Percentiles rank a stretch among this genome's conserved stretches.
phyloP scores from a whole-genome alignment of 2,888 invertebrate genomes.

The Parnassius apollo region DNA sequence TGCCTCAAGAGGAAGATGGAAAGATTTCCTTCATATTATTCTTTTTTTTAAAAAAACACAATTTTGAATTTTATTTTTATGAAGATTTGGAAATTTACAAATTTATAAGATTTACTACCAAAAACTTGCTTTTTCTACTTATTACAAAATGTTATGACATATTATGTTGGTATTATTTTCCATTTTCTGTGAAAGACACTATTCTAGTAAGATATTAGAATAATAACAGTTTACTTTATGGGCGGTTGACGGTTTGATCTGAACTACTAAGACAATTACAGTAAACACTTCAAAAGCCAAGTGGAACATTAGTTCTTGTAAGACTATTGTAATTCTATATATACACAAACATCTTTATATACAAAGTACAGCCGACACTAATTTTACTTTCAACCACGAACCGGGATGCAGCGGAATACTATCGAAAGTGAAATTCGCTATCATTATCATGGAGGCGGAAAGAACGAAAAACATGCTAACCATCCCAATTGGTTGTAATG shows the following conservation, averaged over 20 bases:
- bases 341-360: background rate
- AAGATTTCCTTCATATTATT: too few species aligned
- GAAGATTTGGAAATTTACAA: background rate
- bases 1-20: too few species aligned
- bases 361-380: constrained; percentile 41
- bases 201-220: constrained; percentile 2
- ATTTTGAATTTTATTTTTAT: too few species aligned
- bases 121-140: background rate
- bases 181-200: constrained; percentile 7
- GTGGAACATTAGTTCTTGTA: background rate
- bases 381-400: constrained; percentile 33
- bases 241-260: constrained; percentile 2
- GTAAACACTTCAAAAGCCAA: background rate
- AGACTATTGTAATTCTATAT: background rate
- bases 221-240: constrained; percentile 19
- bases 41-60: too few species aligned
- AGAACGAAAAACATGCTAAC: constrained; percentile 34
- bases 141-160: background rate
- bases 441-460: constrained; percentile 40
- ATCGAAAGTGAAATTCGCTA: constrained; percentile 51
- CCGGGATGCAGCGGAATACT: constrained; percentile 10
- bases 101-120: background rate
- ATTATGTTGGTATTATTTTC: constrained; percentile 1
- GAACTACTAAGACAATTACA: background rate
- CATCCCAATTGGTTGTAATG: constrained; percentile 29